phyloP scores from a whole-genome alignment of 2,888 invertebrate genomes.

The Kuschelorhynchus macadamiae region DNA sequence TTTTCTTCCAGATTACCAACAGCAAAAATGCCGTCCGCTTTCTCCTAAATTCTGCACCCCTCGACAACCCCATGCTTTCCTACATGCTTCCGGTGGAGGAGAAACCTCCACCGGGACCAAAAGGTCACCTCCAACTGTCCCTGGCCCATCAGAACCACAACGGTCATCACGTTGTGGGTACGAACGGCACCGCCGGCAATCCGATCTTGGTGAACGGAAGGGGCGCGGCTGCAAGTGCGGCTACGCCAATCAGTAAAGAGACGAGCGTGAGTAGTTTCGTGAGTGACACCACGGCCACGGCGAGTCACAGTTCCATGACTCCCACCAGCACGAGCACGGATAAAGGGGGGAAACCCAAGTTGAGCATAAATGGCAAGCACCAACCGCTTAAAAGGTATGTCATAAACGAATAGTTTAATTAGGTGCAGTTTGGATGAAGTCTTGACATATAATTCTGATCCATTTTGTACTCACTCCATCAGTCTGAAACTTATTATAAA shows the following conservation, averaged over 20 bases:
- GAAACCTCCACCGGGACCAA: conserved; percentile 77
- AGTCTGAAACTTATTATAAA: too few relatives aligned
- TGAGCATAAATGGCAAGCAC: conserved; percentile 80
- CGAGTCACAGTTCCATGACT: conserved; percentile 72
- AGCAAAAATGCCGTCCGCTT: neutral
- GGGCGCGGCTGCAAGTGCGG: conserved; percentile 42
- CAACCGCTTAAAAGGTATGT: conserved; percentile 80
- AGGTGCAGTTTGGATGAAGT: neutral
- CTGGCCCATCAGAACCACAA: conserved; percentile 44
- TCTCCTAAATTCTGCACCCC: conserved; percentile 1
- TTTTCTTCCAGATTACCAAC: too few relatives aligned
- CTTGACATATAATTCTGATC: too few relatives aligned
- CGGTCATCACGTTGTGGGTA: conserved; percentile 32
- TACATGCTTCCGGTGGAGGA: conserved; percentile 86
- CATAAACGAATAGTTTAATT: neutral
- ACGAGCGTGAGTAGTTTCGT: conserved; percentile 81
- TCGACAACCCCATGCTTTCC: conserved; percentile 74
- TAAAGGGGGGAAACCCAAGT: conserved; percentile 77
- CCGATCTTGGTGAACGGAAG: conserved; percentile 60
- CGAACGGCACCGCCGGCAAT: conserved; percentile 1
- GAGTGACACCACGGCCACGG: conserved; percentile 75
- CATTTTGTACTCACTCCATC: too few relatives aligned
- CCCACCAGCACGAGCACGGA: conserved; percentile 74
- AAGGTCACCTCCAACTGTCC: conserved; percentile 70
- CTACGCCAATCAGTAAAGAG: conserved; percentile 72